Percentiles rank a stretch among this genome's conserved stretches.
These are phyloP conservation scores for Micoletzkya japonica DNA, from an alignment of 2,888 invertebrate species.

Conservation along the genomic window DNA sequence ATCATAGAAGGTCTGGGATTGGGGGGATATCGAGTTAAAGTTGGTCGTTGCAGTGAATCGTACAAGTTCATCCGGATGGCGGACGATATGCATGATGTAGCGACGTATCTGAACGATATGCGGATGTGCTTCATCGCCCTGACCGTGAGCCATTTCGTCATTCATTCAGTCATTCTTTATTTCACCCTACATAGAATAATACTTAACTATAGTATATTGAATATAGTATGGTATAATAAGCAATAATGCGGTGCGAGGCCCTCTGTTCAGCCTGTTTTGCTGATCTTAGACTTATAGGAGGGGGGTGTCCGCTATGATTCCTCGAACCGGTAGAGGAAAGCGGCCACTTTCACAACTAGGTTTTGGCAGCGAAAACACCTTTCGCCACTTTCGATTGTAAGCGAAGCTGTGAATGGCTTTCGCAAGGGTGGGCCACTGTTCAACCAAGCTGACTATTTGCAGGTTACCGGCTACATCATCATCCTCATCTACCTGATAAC, in stretches of 20 bases:
- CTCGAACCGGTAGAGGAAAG: no score
- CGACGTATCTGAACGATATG: conserved; percentile 54
- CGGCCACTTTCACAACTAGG: no score
- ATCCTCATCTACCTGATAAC: conserved; percentile 47
- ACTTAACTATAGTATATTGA: no score
- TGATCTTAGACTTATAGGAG: no score
- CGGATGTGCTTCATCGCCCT: conserved; percentile 56
- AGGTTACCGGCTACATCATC: conserved; percentile 49
- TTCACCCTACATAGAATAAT: neutral
- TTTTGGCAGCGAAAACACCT: neutral
- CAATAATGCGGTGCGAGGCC: no score
- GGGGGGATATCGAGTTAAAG: neutral
- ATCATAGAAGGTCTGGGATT: neutral
- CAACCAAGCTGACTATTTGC: neutral
- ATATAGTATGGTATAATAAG: no score
- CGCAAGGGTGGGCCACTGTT: neutral
- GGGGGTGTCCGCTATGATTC: no score
- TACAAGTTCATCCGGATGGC: conserved; percentile 61
- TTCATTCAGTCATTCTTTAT: no score
- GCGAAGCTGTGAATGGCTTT: neutral
- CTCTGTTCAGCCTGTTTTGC: no score
- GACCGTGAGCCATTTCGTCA: conserved; percentile 36
- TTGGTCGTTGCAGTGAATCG: conserved; percentile 48
- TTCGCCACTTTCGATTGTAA: neutral
- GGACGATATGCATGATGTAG: conserved; percentile 59